Percentiles rank a stretch among this genome's conserved stretches.
Evolutionary conservation across 2,113 vertebrate species (phyloP).

Genomic region (Pedionomus torquatus): DNA sequence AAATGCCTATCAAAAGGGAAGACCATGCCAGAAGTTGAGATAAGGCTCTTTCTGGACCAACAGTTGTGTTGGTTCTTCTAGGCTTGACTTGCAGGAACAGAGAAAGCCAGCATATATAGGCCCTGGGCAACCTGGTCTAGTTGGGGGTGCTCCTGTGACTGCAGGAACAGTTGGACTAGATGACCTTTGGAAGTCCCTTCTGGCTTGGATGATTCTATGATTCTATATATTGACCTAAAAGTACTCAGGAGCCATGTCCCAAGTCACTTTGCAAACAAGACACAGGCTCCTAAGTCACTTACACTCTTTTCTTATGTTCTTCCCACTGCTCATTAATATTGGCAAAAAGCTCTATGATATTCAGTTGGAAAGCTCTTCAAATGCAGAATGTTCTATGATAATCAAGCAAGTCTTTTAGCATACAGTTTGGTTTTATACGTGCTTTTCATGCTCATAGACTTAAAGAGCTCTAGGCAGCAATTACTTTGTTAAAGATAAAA

Average conservation of each 20-base stretch:
- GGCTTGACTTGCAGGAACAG: not conserved
- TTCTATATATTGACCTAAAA: not conserved
- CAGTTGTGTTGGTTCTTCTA: not conserved
- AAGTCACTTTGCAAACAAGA: not conserved
- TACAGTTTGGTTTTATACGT: not conserved
- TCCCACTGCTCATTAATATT: not conserved
- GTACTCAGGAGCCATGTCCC: not conserved
- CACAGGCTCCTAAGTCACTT: not conserved
- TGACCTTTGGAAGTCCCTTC: no score
- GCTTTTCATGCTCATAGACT: not conserved
- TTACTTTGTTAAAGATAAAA: slow-evolving; percentile 36
- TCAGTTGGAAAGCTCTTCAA: not conserved
- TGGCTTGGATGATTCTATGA: no score
- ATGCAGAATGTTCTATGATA: not conserved
- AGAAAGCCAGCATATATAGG: not conserved
- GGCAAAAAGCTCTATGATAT: not conserved
- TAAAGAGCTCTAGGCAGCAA: slow-evolving; percentile 10
- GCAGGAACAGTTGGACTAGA: no score
- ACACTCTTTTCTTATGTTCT: not conserved
- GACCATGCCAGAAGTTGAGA: not conserved
- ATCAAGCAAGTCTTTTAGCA: not conserved
- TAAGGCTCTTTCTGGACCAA: not conserved
- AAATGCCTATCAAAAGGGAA: not conserved
- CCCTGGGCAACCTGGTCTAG: no score
- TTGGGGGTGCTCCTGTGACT: no score